Percentiles rank a stretch among this genome's conserved stretches.
These are phyloP conservation scores for Pollenia amentaria DNA, from an alignment of 2,888 invertebrate genomes.

Conservation along the genomic window DNA sequence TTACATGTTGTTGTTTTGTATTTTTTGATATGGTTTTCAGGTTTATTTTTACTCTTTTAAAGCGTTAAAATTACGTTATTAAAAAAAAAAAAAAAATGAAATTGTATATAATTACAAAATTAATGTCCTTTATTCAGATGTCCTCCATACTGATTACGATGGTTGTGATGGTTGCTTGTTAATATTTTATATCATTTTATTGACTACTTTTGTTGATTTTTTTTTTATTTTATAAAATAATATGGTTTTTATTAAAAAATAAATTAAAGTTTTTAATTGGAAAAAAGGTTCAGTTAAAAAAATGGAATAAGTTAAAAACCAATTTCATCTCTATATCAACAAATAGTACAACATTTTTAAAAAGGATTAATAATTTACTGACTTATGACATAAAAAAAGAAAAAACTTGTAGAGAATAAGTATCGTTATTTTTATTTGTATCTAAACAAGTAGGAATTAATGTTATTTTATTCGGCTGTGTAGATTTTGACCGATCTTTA, in stretches of 20 bases:
- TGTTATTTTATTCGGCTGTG: too few species aligned
- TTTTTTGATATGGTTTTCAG: slow-evolving; percentile 59
- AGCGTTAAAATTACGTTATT: slow-evolving; percentile 79
- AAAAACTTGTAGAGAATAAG: too few species aligned
- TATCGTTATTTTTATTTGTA: too few species aligned
- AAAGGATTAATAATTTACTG: slow-evolving; percentile 44
- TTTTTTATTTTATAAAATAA: slow-evolving; percentile 40
- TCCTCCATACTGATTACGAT: slow-evolving; percentile 52
- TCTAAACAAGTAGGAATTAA: too few species aligned
- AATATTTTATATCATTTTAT: slow-evolving; percentile 58
- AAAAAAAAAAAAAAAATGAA: slow-evolving; percentile 71
- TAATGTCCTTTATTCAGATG: slow-evolving; percentile 79
- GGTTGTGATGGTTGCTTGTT: slow-evolving; percentile 62
- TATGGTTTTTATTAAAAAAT: slow-evolving; percentile 62
- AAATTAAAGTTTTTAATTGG: slow-evolving; percentile 74
- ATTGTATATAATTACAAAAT: slow-evolving; percentile 81
- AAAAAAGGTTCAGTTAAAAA: slow-evolving; percentile 43
- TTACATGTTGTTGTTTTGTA: slow-evolving; percentile 59
- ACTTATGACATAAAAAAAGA: background rate
- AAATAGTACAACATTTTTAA: slow-evolving; percentile 20
- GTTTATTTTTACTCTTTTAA: slow-evolving; percentile 70
- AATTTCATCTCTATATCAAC: slow-evolving; percentile 58
- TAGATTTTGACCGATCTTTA: too few species aligned
- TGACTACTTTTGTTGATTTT: slow-evolving; percentile 11
- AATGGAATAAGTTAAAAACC: slow-evolving; percentile 40